phyloP scores from a whole-genome alignment of 2,113 vertebrate species.

The Vanacampus margaritifer region DNA sequence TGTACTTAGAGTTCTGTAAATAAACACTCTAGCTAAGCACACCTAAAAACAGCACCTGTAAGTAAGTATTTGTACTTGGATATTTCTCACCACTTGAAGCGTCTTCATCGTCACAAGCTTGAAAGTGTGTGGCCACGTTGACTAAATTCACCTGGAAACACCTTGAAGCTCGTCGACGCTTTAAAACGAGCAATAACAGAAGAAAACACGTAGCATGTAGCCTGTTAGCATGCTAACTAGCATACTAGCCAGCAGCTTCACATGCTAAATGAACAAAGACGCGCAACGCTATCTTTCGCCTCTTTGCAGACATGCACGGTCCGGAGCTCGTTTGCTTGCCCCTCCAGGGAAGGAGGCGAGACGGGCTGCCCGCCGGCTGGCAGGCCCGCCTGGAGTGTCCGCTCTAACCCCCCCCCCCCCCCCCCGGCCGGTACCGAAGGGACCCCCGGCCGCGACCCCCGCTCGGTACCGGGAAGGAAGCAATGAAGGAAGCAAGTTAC shows the following conservation, averaged over 20 bases:
- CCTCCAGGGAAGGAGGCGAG: neutral
- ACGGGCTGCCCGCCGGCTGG: no score
- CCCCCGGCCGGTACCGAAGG: neutral
- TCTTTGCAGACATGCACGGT: neutral
- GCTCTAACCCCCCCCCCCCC: no score
- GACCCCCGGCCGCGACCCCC: neutral
- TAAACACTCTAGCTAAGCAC: no score
- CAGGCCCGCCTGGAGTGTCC: no score
- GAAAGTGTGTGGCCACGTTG: neutral
- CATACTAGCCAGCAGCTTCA: neutral
- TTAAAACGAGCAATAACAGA: neutral
- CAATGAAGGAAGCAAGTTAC: slow-evolving; percentile 55
- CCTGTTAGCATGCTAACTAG: neutral
- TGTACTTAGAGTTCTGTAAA: no score
- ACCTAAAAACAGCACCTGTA: no score
- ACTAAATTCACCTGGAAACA: no score
- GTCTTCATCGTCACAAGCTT: neutral
- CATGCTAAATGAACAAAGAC: neutral
- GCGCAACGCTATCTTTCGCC: no score
- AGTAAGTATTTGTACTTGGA: neutral
- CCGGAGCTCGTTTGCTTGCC: neutral
- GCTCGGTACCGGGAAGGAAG: neutral
- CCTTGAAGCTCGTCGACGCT: neutral
- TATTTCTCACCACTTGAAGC: neutral
- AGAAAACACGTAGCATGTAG: neutral